Evolutionary conservation across 2,113 vertebrate genomes (phyloP).

Genomic region (Illadopsis cleaveri): DNA sequence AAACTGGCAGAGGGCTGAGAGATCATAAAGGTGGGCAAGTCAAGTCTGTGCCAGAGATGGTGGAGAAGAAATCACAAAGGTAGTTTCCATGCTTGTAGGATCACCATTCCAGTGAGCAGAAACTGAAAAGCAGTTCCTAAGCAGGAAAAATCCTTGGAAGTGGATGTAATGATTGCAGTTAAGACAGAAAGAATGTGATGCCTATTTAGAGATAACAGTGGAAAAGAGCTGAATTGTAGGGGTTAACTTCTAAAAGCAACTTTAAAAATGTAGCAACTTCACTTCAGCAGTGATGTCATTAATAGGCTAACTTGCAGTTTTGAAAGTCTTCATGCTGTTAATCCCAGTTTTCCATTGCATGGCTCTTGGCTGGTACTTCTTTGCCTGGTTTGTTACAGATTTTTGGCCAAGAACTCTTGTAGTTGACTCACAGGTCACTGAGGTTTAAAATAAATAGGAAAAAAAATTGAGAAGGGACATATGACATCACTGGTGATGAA

Average conservation of each 20-base stretch:
- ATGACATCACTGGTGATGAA: constrained; percentile 48
- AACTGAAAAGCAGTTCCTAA: neutral
- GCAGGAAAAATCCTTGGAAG: neutral
- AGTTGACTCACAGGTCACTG: constrained; percentile 64
- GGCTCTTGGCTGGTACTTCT: constrained; percentile 40
- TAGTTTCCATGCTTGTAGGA: neutral
- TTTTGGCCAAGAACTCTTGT: constrained; percentile 35
- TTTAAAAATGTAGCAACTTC: neutral
- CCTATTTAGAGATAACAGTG: neutral
- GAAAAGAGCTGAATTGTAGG: neutral
- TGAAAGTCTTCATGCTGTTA: constrained; percentile 29
- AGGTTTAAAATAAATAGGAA: constrained; percentile 54
- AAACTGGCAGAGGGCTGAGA: neutral
- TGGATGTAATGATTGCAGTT: neutral
- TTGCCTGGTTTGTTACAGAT: constrained; percentile 20
- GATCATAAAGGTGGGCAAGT: neutral
- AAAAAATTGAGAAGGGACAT: neutral
- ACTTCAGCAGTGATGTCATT: constrained; percentile 30
- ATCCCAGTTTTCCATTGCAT: constrained; percentile 31
- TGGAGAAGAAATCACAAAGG: neutral
- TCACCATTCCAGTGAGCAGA: neutral
- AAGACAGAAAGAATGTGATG: neutral
- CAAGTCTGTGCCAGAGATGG: neutral
- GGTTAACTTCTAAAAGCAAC: constrained; percentile 10
- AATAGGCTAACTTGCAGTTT: neutral